phyloP scores from a whole-genome alignment of 1,140 invertebrate genomes.

The Drosophila ananassae region DNA sequence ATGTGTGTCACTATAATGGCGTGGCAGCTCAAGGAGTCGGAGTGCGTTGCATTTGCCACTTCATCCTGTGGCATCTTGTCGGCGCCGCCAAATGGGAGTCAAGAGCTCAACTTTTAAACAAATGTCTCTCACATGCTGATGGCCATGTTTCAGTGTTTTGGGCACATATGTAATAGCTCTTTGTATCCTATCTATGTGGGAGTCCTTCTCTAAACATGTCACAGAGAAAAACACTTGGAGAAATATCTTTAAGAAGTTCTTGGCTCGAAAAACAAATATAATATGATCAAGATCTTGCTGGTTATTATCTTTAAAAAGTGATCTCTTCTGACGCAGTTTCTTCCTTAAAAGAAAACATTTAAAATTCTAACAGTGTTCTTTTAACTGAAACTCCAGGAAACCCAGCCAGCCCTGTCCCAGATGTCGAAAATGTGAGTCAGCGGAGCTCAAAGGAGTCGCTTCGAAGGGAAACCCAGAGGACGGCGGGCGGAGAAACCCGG shows the following conservation, averaged over 20 bases:
- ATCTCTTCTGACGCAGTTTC: too few relatives aligned
- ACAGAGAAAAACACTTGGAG: conserved; percentile 14
- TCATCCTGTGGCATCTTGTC: conserved; percentile 26
- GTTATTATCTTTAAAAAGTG: too few relatives aligned
- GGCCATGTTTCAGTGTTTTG: conserved; percentile 4
- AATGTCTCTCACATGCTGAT: conserved; percentile 42
- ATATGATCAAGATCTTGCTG: too few relatives aligned
- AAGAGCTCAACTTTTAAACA: conserved; percentile 47
- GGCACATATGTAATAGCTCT: not conserved
- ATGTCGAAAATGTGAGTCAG: conserved; percentile 48
- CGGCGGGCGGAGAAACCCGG: conserved; percentile 7
- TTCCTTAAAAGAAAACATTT: too few relatives aligned
- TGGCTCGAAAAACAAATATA: too few relatives aligned
- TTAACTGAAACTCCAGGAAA: conserved; percentile 15
- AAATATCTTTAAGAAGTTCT: conserved; percentile 3
- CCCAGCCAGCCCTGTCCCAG: conserved; percentile 25
- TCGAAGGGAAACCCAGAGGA: not conserved
- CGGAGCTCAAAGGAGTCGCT: conserved; percentile 31
- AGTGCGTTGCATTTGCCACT: conserved; percentile 42
- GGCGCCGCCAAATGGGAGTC: conserved; percentile 32
- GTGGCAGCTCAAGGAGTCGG: conserved; percentile 20
- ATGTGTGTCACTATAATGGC: conserved; percentile 28
- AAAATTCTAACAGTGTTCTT: conserved; percentile 6
- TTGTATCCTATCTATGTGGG: not conserved
- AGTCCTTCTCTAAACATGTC: conserved; percentile 8